Conservation (phyloP, 2,797 vertebrate genomes). For the Taenioides sp. region DNA sequence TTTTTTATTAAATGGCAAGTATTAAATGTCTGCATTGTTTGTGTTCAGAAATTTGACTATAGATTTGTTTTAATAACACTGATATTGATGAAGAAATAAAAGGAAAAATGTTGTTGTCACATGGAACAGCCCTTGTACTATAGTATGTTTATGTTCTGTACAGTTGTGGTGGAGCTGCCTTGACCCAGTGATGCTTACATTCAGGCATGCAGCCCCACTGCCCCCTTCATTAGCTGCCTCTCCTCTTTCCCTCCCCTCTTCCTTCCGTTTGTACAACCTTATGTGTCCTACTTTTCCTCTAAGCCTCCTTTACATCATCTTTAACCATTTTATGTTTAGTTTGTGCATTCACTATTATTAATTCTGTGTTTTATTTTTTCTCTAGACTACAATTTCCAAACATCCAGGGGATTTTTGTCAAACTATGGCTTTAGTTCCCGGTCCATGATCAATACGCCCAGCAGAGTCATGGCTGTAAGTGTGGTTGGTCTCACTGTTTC, state of each 20-base stretch:
- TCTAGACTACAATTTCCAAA: conserved; percentile 58
- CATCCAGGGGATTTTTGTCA: conserved; percentile 48
- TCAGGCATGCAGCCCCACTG: conserved; percentile 47
- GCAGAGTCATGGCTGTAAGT: conserved; percentile 75
- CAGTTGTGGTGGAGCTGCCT: conserved; percentile 19
- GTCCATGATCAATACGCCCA: conserved; percentile 71
- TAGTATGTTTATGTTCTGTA: not conserved
- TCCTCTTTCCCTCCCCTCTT: conserved; percentile 33
- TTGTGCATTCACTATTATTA: not conserved
- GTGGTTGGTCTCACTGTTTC: not conserved
- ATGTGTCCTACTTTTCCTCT: conserved; percentile 24
- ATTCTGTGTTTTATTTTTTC: conserved; percentile 22
- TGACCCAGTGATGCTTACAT: conserved; percentile 42
- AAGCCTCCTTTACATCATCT: conserved; percentile 3
- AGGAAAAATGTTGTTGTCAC: no score
- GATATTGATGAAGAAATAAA: no score
- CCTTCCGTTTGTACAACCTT: conserved; percentile 27
- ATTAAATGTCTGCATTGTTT: no score
- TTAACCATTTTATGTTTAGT: not conserved
- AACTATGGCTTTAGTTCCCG: conserved; percentile 75
- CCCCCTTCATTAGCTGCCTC: conserved; percentile 25
- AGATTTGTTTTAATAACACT: no score
- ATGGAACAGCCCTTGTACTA: no score
- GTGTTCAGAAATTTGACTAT: no score
- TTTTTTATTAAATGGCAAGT: no score